phyloP scores from a whole-genome alignment of 2,888 invertebrate genomes.

The Leptinotarsa rubiginosa region DNA sequence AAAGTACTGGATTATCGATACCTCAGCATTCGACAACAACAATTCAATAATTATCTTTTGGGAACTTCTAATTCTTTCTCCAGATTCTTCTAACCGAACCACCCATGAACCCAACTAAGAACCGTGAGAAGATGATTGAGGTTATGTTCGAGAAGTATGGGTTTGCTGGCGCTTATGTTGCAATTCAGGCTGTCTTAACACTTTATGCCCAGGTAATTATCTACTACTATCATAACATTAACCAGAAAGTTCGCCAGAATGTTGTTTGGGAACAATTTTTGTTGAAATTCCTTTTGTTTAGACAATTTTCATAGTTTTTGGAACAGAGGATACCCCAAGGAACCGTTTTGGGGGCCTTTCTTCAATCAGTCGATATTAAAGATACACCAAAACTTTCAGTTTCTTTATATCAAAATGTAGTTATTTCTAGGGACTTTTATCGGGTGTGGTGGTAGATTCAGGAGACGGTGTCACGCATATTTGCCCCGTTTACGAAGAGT shows the following conservation, averaged over 20 bases:
- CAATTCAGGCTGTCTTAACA: conserved; percentile 96
- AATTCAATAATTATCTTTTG: no score
- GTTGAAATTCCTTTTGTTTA: background rate
- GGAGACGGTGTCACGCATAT: conserved; percentile 99
- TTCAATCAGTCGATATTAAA: background rate
- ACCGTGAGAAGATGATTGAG: conserved; percentile 98
- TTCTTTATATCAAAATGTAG: background rate
- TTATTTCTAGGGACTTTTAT: conserved; percentile 79
- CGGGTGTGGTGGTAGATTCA: conserved; percentile 98
- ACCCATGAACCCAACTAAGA: conserved; percentile 98
- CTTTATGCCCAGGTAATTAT: conserved; percentile 85
- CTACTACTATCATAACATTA: background rate
- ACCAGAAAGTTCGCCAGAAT: background rate
- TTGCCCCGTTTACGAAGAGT: conserved; percentile 98
- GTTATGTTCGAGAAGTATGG: conserved; percentile 98
- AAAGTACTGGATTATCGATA: no score
- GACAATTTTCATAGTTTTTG: no score
- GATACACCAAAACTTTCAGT: background rate
- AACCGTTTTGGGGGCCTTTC: background rate
- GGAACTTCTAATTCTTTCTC: conserved; percentile 28
- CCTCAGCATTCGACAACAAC: no score
- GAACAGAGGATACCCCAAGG: background rate
- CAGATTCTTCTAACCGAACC: conserved; percentile 95
- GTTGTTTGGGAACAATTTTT: background rate
- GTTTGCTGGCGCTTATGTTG: conserved; percentile 93